Evolutionary conservation across 2,888 invertebrate genomes (phyloP), one percentile per base, ranked within the genome.

Genomic region (Digitonthophagus gazella): DNA sequence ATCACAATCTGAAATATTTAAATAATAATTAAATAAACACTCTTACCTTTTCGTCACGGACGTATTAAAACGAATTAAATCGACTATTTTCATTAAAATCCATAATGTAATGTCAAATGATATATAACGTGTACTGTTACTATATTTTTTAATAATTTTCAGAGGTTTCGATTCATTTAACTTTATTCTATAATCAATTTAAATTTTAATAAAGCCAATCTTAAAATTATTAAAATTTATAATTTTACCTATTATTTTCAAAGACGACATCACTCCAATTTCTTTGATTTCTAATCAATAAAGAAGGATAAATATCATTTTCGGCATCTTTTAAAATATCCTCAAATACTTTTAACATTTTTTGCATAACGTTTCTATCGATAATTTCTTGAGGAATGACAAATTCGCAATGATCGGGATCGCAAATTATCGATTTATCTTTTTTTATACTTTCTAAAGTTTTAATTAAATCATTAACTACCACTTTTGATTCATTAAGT

Each of bases 251-350:
- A 74, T 85, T 84, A 72, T 78, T 73, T 64, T 85, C 78, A 74
- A 86, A 86, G 72, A 84, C 80, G 72, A 86, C 87, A 74, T 88
- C 87, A 70, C 83, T 84, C 85, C 86, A 86, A 15, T 84, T 74
- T 69, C 77, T 81, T 75, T 84, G 85, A 73, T 85, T 85, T 75
- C 85, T 80, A 65, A 85, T 11, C 11, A 15, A 18, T 18, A 79
- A 72, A 65, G 55, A 61, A 0, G 76, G 75, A 2, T 65, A 65
- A 58, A 65, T 69, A 0, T 74, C 71, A 18, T 83, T 82, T 14
- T 83, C 83, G 66, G 82, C 81, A 75, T 78, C 82, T 63, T 85
- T 83, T 14, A 86, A 71, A 15, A 80, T 79, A 8, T 82, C 77
- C 11, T 73, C 75, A 15, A 87, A 80, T 72, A 86, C 83, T 2